These are phyloP conservation scores for Heliconius charithonia DNA, from an alignment of 2,888 invertebrate species.

Conservation along the genomic window DNA sequence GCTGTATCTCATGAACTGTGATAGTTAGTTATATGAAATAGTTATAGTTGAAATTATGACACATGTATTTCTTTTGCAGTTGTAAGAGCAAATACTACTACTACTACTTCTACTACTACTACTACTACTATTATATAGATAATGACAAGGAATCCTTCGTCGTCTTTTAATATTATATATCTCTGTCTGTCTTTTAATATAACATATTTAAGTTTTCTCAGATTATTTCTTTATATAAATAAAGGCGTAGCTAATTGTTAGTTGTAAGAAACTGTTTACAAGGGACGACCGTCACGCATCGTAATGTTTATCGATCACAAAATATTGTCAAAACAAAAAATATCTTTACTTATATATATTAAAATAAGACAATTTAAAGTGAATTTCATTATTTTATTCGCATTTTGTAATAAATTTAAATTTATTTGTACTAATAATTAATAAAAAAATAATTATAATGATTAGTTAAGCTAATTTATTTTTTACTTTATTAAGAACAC, in stretches of 20 bases:
- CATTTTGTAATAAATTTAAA: not conserved
- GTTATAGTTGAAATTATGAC: no score
- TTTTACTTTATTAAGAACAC: no score
- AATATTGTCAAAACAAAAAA: slow-evolving; percentile 12
- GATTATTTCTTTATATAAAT: not conserved
- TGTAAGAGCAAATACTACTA: no score
- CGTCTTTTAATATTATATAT: no score
- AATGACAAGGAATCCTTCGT: no score
- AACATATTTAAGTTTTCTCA: not conserved
- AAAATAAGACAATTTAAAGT: not conserved
- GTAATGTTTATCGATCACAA: not conserved
- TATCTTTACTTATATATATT: not conserved
- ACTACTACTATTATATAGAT: no score
- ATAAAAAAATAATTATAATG: not conserved
- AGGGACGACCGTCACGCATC: not conserved
- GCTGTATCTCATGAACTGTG: no score
- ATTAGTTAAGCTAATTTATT: not conserved
- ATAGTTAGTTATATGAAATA: no score
- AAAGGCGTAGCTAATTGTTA: not conserved
- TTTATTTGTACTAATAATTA: not conserved
- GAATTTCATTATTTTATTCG: not conserved
- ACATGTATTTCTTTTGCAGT: no score
- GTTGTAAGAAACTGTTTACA: not conserved
- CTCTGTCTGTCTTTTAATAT: no score
- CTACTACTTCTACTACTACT: no score